phyloP scores from a whole-genome alignment of 2,888 invertebrate species.

The Pristionchus exspectatus region DNA sequence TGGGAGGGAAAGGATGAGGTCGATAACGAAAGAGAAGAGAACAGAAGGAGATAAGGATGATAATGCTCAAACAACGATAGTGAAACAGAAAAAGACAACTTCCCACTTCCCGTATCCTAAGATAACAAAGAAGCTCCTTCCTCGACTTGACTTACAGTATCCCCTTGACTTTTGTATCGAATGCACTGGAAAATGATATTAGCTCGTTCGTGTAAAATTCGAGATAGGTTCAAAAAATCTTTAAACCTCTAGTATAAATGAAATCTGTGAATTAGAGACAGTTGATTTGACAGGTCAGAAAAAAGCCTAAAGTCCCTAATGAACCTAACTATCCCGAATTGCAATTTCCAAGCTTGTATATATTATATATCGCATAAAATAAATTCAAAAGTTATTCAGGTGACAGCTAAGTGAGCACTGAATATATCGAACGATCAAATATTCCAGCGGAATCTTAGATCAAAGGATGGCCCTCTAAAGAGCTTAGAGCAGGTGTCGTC shows the following conservation, averaged over 20 bases:
- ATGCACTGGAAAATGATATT: no score
- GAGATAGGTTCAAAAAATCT: no score
- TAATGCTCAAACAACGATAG: conserved; percentile 5
- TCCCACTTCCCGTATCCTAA: neutral
- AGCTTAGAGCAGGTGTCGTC: neutral
- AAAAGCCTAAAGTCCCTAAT: no score
- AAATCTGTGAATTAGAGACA: no score
- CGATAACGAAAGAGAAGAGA: neutral
- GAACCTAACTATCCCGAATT: no score
- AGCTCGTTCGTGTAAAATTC: no score
- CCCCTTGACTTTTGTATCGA: neutral
- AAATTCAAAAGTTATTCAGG: no score
- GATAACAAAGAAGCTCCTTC: conserved; percentile 6
- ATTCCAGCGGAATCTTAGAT: neutral
- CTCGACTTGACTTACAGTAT: conserved; percentile 18
- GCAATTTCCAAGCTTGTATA: no score
- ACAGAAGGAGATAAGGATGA: neutral
- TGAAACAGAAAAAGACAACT: conserved; percentile 23
- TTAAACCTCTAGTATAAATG: no score
- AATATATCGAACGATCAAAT: neutral
- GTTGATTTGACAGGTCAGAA: no score
- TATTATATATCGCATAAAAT: no score
- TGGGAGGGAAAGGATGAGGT: neutral
- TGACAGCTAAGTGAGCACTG: no score
- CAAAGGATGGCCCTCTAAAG: neutral